Conservation (phyloP, 2,888 invertebrate genomes). For the Pollenia griseotomentosa region DNA sequence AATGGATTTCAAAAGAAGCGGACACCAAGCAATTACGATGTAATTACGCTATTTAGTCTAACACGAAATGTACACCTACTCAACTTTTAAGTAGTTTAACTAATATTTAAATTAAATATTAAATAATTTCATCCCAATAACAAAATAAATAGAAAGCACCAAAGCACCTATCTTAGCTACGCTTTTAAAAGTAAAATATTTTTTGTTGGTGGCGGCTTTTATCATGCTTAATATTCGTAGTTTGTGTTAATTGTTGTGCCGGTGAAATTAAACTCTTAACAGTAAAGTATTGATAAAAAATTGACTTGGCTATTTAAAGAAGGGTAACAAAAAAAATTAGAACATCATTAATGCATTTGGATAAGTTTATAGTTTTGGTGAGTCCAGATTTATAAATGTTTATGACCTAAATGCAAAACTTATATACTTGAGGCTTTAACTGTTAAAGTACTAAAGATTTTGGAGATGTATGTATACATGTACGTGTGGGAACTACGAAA, state of each 20-base stretch:
- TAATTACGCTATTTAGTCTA: slow-evolving; percentile 51
- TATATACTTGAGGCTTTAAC: too few relatives aligned
- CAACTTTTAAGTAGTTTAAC: slow-evolving; percentile 59
- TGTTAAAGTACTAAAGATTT: too few relatives aligned
- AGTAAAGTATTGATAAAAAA: slow-evolving; percentile 40
- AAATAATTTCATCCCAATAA: slow-evolving; percentile 32
- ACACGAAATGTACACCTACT: slow-evolving; percentile 30
- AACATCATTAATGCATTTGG: neutral
- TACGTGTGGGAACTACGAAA: too few relatives aligned
- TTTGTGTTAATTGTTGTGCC: slow-evolving; percentile 21
- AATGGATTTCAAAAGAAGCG: slow-evolving; percentile 56
- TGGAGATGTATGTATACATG: too few relatives aligned
- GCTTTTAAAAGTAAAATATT: slow-evolving; percentile 41
- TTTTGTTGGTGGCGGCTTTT: slow-evolving; percentile 66
- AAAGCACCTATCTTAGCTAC: slow-evolving; percentile 60
- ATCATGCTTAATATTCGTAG: slow-evolving; percentile 30
- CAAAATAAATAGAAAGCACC: slow-evolving; percentile 55
- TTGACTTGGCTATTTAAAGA: neutral
- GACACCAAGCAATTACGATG: slow-evolving; percentile 22
- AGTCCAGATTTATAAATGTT: too few relatives aligned
- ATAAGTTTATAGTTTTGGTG: too few relatives aligned
- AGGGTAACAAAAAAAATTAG: slow-evolving; percentile 9
- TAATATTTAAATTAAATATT: slow-evolving; percentile 54
- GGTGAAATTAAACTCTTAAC: slow-evolving; percentile 40
- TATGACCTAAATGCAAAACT: too few relatives aligned